Evolutionary conservation across 2,888 invertebrate species (phyloP).

Genomic region (Helleia helle): DNA sequence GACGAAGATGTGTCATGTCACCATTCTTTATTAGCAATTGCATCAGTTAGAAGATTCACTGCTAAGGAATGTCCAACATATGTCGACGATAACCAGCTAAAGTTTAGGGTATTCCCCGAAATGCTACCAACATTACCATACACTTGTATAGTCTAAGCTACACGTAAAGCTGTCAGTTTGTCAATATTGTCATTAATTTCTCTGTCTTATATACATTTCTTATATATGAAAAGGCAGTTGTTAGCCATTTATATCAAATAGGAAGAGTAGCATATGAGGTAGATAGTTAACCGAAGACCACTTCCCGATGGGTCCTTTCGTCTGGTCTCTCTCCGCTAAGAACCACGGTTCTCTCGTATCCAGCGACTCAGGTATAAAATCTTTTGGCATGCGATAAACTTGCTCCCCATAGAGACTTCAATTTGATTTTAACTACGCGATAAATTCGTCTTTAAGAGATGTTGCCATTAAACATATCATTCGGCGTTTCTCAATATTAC

Average conservation of each 20-base stretch:
- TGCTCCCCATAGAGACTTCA: constrained; percentile 18
- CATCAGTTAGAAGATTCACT: not conserved
- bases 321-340: not conserved
- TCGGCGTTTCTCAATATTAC: constrained; percentile 63
- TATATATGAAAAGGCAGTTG: not conserved
- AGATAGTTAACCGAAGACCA: constrained; percentile 1
- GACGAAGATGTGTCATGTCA: no score
- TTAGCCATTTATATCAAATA: not conserved
- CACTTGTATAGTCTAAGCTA: not conserved
- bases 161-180: not conserved
- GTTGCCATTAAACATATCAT: constrained; percentile 70
- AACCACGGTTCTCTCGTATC: constrained; percentile 12
- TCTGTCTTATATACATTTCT: not conserved
- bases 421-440: constrained; percentile 43
- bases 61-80: not conserved
- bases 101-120: not conserved
- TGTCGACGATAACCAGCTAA: not conserved
- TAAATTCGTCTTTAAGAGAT: constrained; percentile 66
- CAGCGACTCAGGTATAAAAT: not conserved
- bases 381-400: constrained; percentile 23
- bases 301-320: not conserved
- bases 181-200: constrained; percentile 4
- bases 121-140: not conserved
- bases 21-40: no score
- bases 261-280: constrained; percentile 2